phyloP scores from a whole-genome alignment of 2,888 invertebrate species.

The Drosophila neotestacea region DNA sequence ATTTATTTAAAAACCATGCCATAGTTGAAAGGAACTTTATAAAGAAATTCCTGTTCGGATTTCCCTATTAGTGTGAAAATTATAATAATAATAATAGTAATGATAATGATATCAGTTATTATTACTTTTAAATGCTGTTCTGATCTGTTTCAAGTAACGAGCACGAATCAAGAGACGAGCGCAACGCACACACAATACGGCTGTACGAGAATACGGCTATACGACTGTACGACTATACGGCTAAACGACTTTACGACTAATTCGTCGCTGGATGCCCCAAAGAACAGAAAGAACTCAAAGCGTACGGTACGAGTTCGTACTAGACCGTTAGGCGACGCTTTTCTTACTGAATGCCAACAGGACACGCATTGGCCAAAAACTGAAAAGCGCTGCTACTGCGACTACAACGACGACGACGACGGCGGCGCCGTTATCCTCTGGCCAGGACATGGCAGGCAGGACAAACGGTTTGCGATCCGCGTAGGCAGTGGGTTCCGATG shows the following conservation, averaged over 20 bases:
- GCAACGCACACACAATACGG: slow-evolving; percentile 71
- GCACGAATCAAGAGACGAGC: slow-evolving; percentile 73
- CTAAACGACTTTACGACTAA: slow-evolving; percentile 43
- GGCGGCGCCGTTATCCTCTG: slow-evolving; percentile 59
- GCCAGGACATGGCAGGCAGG: slow-evolving; percentile 54
- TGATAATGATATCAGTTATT: slow-evolving; percentile 11
- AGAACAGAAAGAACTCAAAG: slow-evolving; percentile 82
- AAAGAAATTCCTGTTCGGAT: background rate
- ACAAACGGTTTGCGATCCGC: slow-evolving; percentile 55
- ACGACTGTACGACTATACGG: slow-evolving; percentile 24
- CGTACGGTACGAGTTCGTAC: slow-evolving; percentile 84
- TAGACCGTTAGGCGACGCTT: slow-evolving; percentile 86
- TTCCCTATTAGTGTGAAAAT: background rate
- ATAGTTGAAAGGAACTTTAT: background rate
- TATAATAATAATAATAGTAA: background rate
- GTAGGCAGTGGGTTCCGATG: slow-evolving; percentile 47
- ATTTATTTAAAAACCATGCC: background rate
- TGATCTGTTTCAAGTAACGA: slow-evolving; percentile 55
- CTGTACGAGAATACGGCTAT: slow-evolving; percentile 14
- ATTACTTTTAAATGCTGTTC: slow-evolving; percentile 46
- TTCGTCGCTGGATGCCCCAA: slow-evolving; percentile 61
- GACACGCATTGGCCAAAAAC: slow-evolving; percentile 78
- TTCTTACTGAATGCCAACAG: slow-evolving; percentile 85
- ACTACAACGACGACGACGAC: slow-evolving; percentile 50
- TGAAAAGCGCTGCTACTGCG: slow-evolving; percentile 62